Evolutionary conservation across 2,113 vertebrate species (phyloP).

Genomic region (Ariopsis seemanni): DNA sequence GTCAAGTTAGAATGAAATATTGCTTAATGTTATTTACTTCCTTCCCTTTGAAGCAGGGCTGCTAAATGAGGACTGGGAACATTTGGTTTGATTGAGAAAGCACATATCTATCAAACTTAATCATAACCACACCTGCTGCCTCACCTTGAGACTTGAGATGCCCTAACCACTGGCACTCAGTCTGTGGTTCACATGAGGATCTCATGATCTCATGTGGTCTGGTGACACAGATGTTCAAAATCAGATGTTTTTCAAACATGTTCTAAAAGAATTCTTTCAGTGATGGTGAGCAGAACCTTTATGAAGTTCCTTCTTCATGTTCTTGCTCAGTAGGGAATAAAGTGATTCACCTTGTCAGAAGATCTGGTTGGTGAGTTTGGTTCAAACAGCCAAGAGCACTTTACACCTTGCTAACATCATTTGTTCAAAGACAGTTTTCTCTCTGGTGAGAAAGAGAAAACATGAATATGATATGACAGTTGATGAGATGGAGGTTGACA

Average conservation of each 20-base stretch:
- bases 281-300: not conserved
- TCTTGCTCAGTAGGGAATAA: not conserved
- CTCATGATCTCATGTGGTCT: not conserved
- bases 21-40: slow-evolving; percentile 13
- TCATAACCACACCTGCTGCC: not conserved
- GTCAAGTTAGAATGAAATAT: slow-evolving; percentile 9
- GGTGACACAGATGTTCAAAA: not conserved
- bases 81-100: slow-evolving; percentile 20
- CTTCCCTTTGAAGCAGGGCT: slow-evolving; percentile 11
- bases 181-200: not conserved
- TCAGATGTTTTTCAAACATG: not conserved
- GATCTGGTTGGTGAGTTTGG: not conserved
- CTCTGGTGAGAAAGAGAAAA: slow-evolving; percentile 11
- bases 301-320: not conserved
- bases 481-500: slow-evolving; percentile 53
- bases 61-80: slow-evolving; percentile 20
- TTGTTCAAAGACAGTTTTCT: slow-evolving; percentile 34
- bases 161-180: not conserved
- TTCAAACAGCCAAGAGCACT: slow-evolving; percentile 25
- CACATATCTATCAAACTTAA: slow-evolving; percentile 10
- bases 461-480: slow-evolving; percentile 51
- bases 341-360: not conserved
- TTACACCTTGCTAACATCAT: slow-evolving; percentile 35
- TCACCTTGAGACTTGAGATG: not conserved
- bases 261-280: not conserved